Conservation (phyloP, 2,797 vertebrate genomes). For the Alca torda region DNA sequence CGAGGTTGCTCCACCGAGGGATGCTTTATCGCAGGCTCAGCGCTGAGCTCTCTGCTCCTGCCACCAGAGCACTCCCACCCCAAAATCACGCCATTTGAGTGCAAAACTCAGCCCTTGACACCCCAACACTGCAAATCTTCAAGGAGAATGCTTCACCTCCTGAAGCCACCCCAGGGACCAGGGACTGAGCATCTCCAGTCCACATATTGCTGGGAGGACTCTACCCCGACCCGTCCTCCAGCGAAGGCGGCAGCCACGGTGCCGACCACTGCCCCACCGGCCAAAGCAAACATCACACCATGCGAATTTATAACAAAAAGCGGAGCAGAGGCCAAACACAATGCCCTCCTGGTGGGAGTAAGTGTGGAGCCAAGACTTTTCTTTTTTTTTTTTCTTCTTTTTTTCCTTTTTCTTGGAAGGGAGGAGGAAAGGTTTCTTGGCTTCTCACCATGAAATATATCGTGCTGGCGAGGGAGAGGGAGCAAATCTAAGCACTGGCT, state of each 20-base stretch:
- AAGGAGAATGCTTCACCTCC: fast-evolving
- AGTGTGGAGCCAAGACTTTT: background rate
- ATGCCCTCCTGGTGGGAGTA: slow-evolving; percentile 2
- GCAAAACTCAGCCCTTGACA: fast-evolving
- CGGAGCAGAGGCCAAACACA: slow-evolving; percentile 13
- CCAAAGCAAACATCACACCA: slow-evolving; percentile 41
- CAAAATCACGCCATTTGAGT: fast-evolving
- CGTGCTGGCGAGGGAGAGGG: background rate
- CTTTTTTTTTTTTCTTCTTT: fast-evolving
- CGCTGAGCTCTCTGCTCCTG: background rate
- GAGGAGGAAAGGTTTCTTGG: background rate
- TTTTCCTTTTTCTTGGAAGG: background rate
- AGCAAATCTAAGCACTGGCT: background rate
- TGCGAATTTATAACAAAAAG: slow-evolving; percentile 43
- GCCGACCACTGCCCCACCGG: background rate
- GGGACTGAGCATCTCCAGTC: background rate
- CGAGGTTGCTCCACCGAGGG: background rate
- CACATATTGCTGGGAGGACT: fast-evolving
- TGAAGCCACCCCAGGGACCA: background rate
- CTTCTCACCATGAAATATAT: background rate
- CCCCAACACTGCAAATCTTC: background rate
- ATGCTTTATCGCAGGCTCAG: background rate
- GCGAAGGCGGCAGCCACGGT: fast-evolving
- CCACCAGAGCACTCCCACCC: fast-evolving
- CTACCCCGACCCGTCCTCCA: fast-evolving